Evolutionary conservation across 2,888 invertebrate species (phyloP).

Genomic region (Lysandra coridon): DNA sequence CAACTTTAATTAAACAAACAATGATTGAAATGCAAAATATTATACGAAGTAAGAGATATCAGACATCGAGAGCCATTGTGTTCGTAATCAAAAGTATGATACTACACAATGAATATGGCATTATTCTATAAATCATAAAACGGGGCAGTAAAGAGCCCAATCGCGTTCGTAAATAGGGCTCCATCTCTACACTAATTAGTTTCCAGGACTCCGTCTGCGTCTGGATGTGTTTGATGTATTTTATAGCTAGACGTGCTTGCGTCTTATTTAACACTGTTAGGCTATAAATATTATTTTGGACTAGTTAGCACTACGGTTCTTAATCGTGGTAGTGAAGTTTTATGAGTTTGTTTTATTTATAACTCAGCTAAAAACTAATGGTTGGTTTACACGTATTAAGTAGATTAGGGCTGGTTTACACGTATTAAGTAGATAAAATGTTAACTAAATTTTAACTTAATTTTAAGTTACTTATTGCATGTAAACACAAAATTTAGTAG

Average conservation of each 20-base stretch:
- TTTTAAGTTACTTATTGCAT: too few species aligned
- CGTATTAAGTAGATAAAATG: too few species aligned
- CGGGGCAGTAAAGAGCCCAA: conserved; percentile 8
- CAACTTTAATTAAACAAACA: not conserved
- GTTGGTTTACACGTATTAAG: too few species aligned
- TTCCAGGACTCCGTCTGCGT: not conserved
- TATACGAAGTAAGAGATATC: not conserved
- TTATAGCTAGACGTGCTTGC: not conserved
- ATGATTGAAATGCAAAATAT: not conserved
- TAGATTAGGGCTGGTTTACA: too few species aligned
- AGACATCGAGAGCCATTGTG: conserved; percentile 2
- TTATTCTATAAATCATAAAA: conserved; percentile 15
- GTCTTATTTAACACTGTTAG: not conserved
- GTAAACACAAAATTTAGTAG: too few species aligned
- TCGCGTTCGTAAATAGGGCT: not conserved
- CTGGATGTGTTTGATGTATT: conserved; percentile 1
- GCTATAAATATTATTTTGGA: not conserved
- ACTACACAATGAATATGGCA: conserved; percentile 6
- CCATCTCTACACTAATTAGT: not conserved
- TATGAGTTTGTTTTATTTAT: too few species aligned
- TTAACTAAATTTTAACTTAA: too few species aligned
- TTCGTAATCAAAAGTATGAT: conserved; percentile 26
- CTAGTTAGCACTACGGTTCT: not conserved
- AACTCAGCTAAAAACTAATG: too few species aligned
- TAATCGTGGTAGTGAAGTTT: too few species aligned